Evolutionary conservation across 2,888 invertebrate genomes (phyloP), one percentile per base, ranked within the genome.

Genomic region (Drosophila imparisetae): DNA sequence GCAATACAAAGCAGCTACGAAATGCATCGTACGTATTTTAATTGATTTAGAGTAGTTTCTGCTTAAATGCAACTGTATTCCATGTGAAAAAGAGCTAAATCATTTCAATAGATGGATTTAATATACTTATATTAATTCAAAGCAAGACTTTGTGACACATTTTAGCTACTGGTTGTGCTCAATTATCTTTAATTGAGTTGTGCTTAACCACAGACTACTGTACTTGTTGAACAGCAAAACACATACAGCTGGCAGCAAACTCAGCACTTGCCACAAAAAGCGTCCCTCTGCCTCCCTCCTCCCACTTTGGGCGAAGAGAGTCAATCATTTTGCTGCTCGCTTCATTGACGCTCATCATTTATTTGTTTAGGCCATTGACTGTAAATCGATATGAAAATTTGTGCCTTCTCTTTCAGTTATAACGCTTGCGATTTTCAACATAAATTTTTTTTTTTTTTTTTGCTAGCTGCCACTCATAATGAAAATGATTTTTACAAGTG

Each of bases 341-440:
- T 90, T 89, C 90, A 86, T 86, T 90, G 91, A 48, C 82, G 86
- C 88, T 89, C 91, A 86, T 86, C 90, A 90, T 82, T 80, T 86
- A 72, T 89, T 86, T 86, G 90, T 87, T 86, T 86, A 90, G 86
- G 86, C 86, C 77, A 89, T 81, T 79, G 88, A 81, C 77, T 75
- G 67, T 66, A 74, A 89, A 90, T 90, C 88, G 74, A 90, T 87
- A 90, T 72, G 69, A 63, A 77, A 82, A 72, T 88, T 89, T 58
- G 65, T 68, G 74, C 53, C 70, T 61, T 66, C 64, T 64, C 57
- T 77, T 80, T 36, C 27, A 21, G 27, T 32, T 69, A 50, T 4
- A 50, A 50, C 18, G 29, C 49, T 27, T 49, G 66, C 86, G 65
- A 70, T 89, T 83, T 66, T 45, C 21, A 45, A 21, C 45, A 13